Evolutionary conservation across 2,888 invertebrate genomes (phyloP), one percentile per base, ranked within the genome.

Genomic region (Axea sp.): DNA sequence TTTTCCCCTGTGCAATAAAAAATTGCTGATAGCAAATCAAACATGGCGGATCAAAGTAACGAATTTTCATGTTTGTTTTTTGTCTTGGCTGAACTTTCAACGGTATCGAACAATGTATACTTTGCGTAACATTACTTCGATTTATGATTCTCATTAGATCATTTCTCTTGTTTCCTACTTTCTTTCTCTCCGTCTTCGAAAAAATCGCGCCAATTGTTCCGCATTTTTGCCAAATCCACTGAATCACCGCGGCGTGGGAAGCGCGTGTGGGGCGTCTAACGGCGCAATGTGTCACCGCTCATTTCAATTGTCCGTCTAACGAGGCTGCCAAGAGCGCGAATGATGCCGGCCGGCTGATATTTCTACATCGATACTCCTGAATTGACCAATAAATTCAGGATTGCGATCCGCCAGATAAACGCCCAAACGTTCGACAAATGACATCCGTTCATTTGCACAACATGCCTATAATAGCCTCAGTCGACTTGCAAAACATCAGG

Each of bases 251-350:
- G 22, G 69, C 73, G 73, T 73, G 69, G 73, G 69, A 43, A 22
- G 73, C 37, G 62, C 35, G 65, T 69, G 69, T 68, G 53, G 62
- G 62, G 67, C 62, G 71, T 49, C 53, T 59, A 68, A 75, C 49
- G 59, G 47, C 60, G 67, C 51, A 62, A 49, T 65, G 65, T 76
- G 73, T 73, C 72, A 75, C 72, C 51, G 64, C 49, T 64, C 57
- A 72, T 72, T 60, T 62, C 59, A 72, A 73, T 73, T 64, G 64
- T 75, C 68, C 64, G 53, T 47, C 47, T 53, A 71, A 68, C 55
- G 75, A 73, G 72, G 33, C 33, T 67, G 35, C 24, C 39, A 31
- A 9, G 6, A 37, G 62, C 39, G 51, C 41, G 33, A 43, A 68
- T 62, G 57, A 68, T 57, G 45, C 19, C 35, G 45, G 8, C 31